Evolutionary conservation across 1,140 invertebrate genomes (phyloP).

Genomic region (Drosophila nikananu): DNA sequence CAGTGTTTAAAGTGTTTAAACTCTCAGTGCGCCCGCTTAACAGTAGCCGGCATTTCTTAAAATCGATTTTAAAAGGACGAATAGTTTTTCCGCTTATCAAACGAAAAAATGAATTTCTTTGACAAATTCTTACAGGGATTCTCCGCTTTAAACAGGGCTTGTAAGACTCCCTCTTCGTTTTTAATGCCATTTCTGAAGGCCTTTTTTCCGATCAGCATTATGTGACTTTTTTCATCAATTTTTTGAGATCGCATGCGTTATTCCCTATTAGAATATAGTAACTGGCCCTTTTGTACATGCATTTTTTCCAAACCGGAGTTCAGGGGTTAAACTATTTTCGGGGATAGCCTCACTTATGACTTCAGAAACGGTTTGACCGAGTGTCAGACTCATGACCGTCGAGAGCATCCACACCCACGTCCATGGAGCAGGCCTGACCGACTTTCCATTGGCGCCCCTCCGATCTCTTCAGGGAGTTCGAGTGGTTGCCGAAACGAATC

Average conservation of each 20-base stretch:
- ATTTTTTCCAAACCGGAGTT: background rate
- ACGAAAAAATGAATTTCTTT: conserved; percentile 15
- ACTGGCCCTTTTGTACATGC: background rate
- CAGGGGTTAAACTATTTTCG: background rate
- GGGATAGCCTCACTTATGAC: background rate
- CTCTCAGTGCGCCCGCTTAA: background rate
- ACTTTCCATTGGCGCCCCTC: conserved; percentile 33
- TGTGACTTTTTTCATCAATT: background rate
- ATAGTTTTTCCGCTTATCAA: conserved; percentile 11
- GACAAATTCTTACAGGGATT: background rate
- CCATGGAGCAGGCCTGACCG: conserved; percentile 36
- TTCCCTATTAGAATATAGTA: background rate
- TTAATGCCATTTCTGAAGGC: conserved; percentile 19
- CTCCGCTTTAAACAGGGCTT: background rate
- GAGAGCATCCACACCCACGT: conserved; percentile 53
- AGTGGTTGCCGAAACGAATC: conserved; percentile 44
- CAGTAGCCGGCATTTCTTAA: background rate
- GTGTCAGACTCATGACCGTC: conserved; percentile 24
- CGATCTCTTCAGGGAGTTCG: conserved; percentile 29
- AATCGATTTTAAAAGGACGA: conserved; percentile 16
- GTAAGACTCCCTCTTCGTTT: conserved; percentile 4
- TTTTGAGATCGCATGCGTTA: conserved; percentile 1
- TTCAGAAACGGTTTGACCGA: background rate
- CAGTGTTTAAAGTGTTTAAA: background rate
- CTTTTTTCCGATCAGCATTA: conserved; percentile 7